Base-by-base conservation (phyloP, 2,888 invertebrate genomes). In the Mythimna albipuncta region DNA sequence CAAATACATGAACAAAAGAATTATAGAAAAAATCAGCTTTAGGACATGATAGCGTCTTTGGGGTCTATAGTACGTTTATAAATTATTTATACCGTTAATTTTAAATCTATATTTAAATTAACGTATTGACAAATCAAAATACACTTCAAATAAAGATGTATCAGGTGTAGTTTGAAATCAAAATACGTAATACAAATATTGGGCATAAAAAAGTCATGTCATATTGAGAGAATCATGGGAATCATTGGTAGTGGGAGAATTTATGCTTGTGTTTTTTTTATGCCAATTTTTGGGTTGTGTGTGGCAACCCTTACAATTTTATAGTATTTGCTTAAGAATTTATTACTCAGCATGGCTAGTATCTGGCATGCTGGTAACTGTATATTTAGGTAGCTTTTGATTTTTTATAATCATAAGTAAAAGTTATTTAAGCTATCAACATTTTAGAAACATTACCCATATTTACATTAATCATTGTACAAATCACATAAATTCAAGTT, bases 221-320 rank as follows among this genome's bases (percentile, higher is more conserved):
- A 38, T 21, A 2, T 54, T 4, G 19, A 21, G 5, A 21, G 19
- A 59, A 64, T 57, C 64, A 76, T 61, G 26, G 32, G 38, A 50
- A 19, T 58, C 75, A 69, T 72, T 10, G 75, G 78, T 75, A 74
- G n/a, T 52, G 41, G 75, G 65, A 50, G 41, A 9, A 19, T 63
- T 21, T 52, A 41, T 47, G 84, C 83, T 85, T 85, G 64, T 21
- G 6, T 61, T 64, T 68, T 64, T 68, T 47, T 74, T 59, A 35
- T 64, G 70, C 50, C 26, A 58, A 68, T 54, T 35, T 52, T 69
- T 54, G 62, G 65, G 70, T 73, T 83, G 69, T 85, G 75, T 86
- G 78, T 85, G 85, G 59, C 75, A 78, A 63, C 83, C 83, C 77
- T 84, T 16, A 62, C 65, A 76, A 50, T 71, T 59, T 58, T 52